Percentiles rank a stretch among this genome's conserved stretches.
Conservation (phyloP, 2,797 vertebrate species). For the Hapalemur alaotrensis region DNA sequence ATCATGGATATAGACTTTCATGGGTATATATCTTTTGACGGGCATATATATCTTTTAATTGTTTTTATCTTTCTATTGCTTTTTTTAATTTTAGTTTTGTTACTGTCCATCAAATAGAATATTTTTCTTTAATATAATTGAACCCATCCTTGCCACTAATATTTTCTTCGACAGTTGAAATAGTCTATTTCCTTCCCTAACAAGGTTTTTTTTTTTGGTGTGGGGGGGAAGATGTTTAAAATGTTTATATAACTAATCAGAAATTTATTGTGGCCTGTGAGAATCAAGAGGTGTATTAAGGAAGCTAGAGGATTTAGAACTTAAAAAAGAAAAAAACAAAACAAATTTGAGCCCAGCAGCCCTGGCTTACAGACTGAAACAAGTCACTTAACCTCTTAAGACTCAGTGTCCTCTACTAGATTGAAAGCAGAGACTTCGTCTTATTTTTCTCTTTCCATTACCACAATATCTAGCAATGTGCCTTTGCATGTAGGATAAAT, state of each 20-base stretch:
- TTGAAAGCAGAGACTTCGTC: neutral
- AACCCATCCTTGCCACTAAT: neutral
- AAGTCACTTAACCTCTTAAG: neutral
- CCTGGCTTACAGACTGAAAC: neutral
- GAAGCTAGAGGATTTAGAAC: constrained; percentile 38
- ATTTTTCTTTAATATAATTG: constrained; percentile 40
- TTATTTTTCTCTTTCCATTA: neutral
- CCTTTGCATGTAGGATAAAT: neutral
- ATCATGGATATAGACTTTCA: neutral
- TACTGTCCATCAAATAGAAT: neutral
- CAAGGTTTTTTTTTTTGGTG: neutral
- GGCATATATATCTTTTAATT: neutral
- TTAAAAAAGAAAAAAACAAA: neutral
- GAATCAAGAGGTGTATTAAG: neutral
- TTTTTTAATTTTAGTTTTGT: constrained; percentile 52
- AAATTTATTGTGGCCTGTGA: constrained; percentile 21
- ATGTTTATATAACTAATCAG: constrained; percentile 31
- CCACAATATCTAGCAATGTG: neutral
- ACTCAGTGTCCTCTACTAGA: neutral
- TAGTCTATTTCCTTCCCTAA: constrained; percentile 30
- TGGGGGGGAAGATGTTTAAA: neutral
- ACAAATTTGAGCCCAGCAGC: neutral
- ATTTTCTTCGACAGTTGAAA: constrained; percentile 1
- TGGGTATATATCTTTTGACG: neutral
- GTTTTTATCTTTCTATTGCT: neutral